These are phyloP conservation scores for Osmerus eperlanus DNA, from an alignment of 2,113 vertebrate genomes.

Conservation along the genomic window DNA sequence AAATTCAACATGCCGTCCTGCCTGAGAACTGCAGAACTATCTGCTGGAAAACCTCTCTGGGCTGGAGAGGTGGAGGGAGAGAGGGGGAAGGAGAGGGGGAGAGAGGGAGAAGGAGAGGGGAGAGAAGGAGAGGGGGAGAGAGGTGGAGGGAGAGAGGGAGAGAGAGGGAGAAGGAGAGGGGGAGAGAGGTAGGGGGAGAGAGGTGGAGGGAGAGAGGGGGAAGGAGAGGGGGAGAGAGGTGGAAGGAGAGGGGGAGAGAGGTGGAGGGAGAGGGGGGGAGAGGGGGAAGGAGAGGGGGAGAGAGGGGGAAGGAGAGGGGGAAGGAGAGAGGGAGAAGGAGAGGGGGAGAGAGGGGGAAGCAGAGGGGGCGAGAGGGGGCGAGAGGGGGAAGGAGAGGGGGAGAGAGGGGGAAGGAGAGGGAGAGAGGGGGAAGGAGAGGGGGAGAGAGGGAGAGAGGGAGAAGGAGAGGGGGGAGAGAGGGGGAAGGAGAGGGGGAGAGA, in stretches of 20 bases:
- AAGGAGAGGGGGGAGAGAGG: background rate
- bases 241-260: background rate
- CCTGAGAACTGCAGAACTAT: background rate
- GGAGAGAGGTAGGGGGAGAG: conserved; percentile 19
- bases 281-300: background rate
- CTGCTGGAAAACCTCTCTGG: background rate
- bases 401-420: background rate
- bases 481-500: conserved; percentile 4
- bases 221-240: background rate
- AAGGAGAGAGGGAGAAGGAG: background rate
- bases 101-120: background rate
- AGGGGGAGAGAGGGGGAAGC: background rate
- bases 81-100: background rate
- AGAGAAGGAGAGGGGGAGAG: background rate
- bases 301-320: conserved; percentile 10
- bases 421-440: background rate
- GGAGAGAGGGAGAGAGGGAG: background rate
- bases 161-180: background rate
- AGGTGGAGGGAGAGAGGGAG: conserved; percentile 8
- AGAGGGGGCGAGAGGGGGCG: background rate
- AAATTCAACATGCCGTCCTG: conserved; percentile 15
- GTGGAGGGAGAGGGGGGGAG: background rate
- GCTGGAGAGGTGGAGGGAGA: background rate
- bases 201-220: background rate
- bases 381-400: background rate